A percentile compares a stretch with the other conserved stretches of the same genome.
phyloP scores from a whole-genome alignment of 2,888 invertebrate species.

The Phytoseiulus persimilis region DNA sequence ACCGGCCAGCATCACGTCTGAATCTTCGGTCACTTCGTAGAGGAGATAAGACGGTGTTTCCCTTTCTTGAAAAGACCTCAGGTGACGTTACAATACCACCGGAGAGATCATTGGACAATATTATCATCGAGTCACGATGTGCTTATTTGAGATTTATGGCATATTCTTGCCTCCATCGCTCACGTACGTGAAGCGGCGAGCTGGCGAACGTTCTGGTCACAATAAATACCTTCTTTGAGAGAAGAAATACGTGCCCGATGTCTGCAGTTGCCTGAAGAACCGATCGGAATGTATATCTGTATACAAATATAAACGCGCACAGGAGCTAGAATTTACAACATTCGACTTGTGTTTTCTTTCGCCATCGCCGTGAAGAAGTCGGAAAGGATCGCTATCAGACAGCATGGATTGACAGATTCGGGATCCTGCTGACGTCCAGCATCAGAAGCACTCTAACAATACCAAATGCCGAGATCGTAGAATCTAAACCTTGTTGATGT shows the following conservation, averaged over 20 bases:
- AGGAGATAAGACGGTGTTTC: neutral
- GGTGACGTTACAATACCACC: neutral
- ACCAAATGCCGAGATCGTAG: neutral
- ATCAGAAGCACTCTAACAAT: neutral
- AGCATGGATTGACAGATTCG: neutral
- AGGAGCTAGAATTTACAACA: neutral
- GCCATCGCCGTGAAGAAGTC: neutral
- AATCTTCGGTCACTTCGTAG: neutral
- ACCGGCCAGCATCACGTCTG: neutral
- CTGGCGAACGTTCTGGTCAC: neutral
- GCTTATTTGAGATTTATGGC: neutral
- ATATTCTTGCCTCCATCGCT: neutral
- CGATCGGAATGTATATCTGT: neutral
- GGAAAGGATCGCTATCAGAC: neutral
- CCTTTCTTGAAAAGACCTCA: neutral
- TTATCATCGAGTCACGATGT: neutral
- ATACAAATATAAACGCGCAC: neutral
- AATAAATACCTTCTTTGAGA: neutral
- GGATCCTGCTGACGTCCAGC: neutral
- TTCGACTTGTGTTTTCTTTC: constrained; percentile 5
- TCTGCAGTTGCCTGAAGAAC: neutral
- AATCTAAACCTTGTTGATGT: neutral
- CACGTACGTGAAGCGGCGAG: neutral
- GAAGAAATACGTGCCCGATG: neutral
- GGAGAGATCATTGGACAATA: neutral